Evolutionary conservation across 2,113 vertebrate species (phyloP), one percentile per base, ranked within the genome.

Genomic region (Ceratotherium simum): DNA sequence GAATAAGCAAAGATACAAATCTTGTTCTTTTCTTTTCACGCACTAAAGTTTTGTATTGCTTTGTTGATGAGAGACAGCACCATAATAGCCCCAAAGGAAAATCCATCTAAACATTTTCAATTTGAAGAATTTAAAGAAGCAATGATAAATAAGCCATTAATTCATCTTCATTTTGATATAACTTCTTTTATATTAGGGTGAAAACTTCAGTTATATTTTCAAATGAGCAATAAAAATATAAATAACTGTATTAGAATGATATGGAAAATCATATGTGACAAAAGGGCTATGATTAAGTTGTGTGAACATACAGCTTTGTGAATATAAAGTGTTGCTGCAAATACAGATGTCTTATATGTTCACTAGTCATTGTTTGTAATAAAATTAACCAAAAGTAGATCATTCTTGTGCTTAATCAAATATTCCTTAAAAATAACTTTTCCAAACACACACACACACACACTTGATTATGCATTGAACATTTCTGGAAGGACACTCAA

Each of bases 51-150:
- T 76, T 96, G 33, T 73, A 29, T 93, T 95, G 65, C 21, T 96
- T 73, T 80, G n/a, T 83, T 83, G 82, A 95, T 86, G 21, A 79
- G 60, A 93, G 29, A 92, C 13, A 95, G 85, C 3, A 39, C 21
- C 21, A 8, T 91, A 92, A 91, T 72, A 72, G 18, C 46, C 39
- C 12, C 76, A 72, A 62, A 76, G 76, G 54, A 95, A 98, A 97
- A 97, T 95, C 79, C 51, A 78, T 75, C 54, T 51, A 84, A 97
- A 96, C 73, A 91, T 95, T 93, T 97, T 97, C 56, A 95, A 46
- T 79, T 83, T 93, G 82, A 97, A 98, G 69, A 60, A 5, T 87
- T 97, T 95, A 93, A 96, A 92, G 54, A 97, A 97, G 93, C n/a
- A 95, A 72, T 96, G 92, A 97, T 91, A 86, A 96, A 94, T 62